Evolutionary conservation across 2,113 vertebrate species (phyloP), one percentile per base, ranked within the genome.

Genomic region (Cepphus grylle): DNA sequence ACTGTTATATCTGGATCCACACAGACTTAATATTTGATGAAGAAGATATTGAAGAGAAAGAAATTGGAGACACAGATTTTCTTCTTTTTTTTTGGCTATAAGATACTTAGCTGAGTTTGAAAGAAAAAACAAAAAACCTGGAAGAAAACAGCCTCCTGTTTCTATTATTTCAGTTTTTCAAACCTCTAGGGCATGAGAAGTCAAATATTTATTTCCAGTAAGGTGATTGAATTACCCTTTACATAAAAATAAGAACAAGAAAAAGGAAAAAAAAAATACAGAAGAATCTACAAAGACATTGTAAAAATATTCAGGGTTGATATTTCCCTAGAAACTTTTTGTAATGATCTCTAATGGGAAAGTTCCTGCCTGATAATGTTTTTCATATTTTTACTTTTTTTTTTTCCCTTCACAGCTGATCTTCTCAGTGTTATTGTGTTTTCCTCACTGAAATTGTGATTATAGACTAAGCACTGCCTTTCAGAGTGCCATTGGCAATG

Each of bases 401-500:
- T 47, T 17, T 49, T 90, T 52, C 40, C n/a, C 17, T 69, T 89
- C 81, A 56, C 5, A 81, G 21, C 5, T 93, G 19, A 36, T 83
- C 26, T 63, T 2, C 40, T 91, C 7, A 5, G 42, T 73, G 42
- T 15, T 7, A 5, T 52, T 83, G 88, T 81, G 14, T 59, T 74
- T 56, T 90, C 12, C 81, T 85, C 49, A 61, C 69, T 90, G 49
- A 90, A 91, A 88, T n/a, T 56, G 26, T 91, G 70, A 74, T 92
- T 95, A 77, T 42, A 88, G 20, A 30, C 55, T 93, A 56, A 82
- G 15, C 22, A 78, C 21, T 93, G 19, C 50, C 36, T 94, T 96
- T 87, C 53, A 63, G 67, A 95, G 52, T 85, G 66, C 22, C 49
- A 72, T 8, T 86, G 62, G 49, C 67, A 94, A 90, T 81, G 19